A percentile compares a stretch with the other conserved stretches of the same genome.
These are phyloP conservation scores for Lepisosteus oculatus DNA, from an alignment of 2,113 vertebrate genomes.

Conservation along the genomic window DNA sequence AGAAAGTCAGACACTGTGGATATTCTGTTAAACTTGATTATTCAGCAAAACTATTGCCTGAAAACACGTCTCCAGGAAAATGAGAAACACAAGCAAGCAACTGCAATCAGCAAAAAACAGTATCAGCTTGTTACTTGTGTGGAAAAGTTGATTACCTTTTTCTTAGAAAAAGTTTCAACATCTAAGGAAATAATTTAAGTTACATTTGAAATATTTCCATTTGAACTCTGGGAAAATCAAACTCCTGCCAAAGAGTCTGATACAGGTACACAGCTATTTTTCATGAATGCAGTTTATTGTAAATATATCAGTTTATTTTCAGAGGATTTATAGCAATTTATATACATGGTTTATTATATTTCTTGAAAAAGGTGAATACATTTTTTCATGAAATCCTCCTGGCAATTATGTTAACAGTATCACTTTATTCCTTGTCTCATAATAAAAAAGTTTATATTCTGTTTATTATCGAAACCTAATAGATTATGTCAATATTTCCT, in stretches of 20 bases:
- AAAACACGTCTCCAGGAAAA: neutral
- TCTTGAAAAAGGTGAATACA: too few species aligned
- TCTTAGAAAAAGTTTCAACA: neutral
- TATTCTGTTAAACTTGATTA: neutral
- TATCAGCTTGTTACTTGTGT: neutral
- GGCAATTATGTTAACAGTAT: too few species aligned
- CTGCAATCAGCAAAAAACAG: neutral
- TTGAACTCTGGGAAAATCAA: neutral
- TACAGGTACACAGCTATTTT: neutral
- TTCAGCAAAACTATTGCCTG: neutral
- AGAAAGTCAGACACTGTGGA: neutral
- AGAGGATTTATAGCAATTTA: too few species aligned
- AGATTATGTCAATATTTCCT: too few species aligned
- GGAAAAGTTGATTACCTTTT: neutral
- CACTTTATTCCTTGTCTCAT: too few species aligned
- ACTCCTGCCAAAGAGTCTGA: neutral
- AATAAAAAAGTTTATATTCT: too few species aligned
- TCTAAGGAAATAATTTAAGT: neutral
- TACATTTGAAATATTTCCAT: neutral
- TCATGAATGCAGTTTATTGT: too few species aligned
- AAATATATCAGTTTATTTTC: too few species aligned
- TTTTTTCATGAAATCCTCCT: too few species aligned
- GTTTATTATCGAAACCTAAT: too few species aligned
- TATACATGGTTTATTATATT: too few species aligned
- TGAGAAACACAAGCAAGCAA: neutral